Percentiles rank a stretch among this genome's conserved stretches.
Evolutionary conservation across 2,888 invertebrate species (phyloP).

Genomic region (Drosophila ezoana): DNA sequence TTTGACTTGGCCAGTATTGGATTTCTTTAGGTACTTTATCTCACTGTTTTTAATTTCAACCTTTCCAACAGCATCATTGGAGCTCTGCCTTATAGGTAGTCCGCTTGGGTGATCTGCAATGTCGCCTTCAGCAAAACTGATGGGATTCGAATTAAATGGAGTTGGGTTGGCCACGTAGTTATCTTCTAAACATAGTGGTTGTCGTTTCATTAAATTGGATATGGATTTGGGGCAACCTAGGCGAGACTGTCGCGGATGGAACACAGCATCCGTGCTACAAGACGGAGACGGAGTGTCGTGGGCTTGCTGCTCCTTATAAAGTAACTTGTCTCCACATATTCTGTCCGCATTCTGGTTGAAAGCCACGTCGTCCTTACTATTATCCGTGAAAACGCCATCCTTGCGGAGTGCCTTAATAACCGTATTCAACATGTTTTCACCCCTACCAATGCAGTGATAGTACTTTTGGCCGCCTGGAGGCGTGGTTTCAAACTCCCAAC

Average conservation of each 20-base stretch:
- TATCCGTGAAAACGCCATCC: constrained; percentile 63
- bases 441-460: constrained; percentile 68
- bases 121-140: constrained; percentile 14
- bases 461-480: constrained; percentile 57
- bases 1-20: constrained; percentile 74
- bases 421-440: constrained; percentile 75
- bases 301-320: constrained; percentile 62
- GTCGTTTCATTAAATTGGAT: constrained; percentile 62
- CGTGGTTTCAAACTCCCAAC: constrained; percentile 67
- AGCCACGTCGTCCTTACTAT: constrained; percentile 51
- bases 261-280: constrained; percentile 39
- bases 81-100: constrained; percentile 38
- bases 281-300: constrained; percentile 41
- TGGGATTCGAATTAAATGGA: constrained; percentile 51
- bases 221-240: constrained; percentile 20
- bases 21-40: constrained; percentile 75
- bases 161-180: constrained; percentile 37
- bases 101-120: constrained; percentile 1
- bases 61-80: constrained; percentile 41
- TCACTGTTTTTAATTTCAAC: constrained; percentile 72
- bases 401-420: constrained; percentile 80
- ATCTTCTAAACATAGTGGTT: constrained; percentile 65
- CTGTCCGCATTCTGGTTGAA: constrained; percentile 57
- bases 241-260: constrained; percentile 14
- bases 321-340: constrained; percentile 54